These are phyloP conservation scores for Corapipo altera DNA, from an alignment of 2,113 vertebrate species.

Conservation along the genomic window DNA sequence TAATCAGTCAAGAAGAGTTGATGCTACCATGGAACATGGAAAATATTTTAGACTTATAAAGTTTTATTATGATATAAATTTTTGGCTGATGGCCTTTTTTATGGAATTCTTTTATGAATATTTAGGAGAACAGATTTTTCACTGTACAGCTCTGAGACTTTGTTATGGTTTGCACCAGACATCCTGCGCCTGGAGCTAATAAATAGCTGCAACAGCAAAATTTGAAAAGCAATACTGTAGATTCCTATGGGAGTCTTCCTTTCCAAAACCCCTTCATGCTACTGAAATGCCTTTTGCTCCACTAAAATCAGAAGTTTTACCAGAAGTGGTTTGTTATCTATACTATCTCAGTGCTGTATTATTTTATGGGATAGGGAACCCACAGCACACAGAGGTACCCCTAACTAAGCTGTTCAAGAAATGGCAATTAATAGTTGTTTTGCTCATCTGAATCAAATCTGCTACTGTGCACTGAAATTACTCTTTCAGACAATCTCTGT, in stretches of 20 bases:
- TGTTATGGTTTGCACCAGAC: not conserved
- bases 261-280: not conserved
- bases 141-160: not conserved
- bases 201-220: not conserved
- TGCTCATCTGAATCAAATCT: not conserved
- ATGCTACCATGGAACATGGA: not conserved
- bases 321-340: not conserved
- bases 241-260: not conserved
- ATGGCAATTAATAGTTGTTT: not conserved
- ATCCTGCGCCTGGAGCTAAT: not conserved
- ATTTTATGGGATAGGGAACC: not conserved
- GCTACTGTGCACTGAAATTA: not conserved
- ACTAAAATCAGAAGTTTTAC: not conserved
- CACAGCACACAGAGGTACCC: not conserved
- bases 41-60: not conserved
- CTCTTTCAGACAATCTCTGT: not conserved
- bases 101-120: not conserved
- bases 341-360: not conserved
- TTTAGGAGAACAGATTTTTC: constrained; percentile 4
- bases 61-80: not conserved
- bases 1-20: not conserved
- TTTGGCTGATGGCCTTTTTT: not conserved
- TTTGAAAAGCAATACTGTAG: not conserved
- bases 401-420: not conserved
- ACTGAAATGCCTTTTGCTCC: not conserved